Evolutionary conservation across 2,888 invertebrate species (phyloP).

Genomic region (Rhorus exstirpatorius): DNA sequence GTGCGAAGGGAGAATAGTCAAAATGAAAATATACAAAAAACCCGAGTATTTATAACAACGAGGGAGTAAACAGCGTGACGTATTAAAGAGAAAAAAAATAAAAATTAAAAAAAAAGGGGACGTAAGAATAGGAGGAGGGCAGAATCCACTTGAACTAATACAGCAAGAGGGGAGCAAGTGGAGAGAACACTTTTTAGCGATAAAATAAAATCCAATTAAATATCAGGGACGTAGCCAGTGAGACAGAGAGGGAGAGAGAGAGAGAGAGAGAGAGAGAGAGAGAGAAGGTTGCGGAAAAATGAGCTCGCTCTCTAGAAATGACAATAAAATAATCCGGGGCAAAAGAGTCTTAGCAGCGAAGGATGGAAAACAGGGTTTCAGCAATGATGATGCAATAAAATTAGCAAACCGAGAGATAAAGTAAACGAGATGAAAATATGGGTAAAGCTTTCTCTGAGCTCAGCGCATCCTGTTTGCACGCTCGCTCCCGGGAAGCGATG

Average conservation of each 20-base stretch:
- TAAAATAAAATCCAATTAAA: slow-evolving; percentile 45
- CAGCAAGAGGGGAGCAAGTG: slow-evolving; percentile 13
- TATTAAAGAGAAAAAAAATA: slow-evolving; percentile 31
- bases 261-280: slow-evolving; percentile 3
- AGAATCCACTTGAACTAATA: slow-evolving; percentile 49
- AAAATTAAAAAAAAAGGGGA: slow-evolving; percentile 5
- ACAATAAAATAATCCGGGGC: slow-evolving; percentile 55
- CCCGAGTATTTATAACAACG: neutral
- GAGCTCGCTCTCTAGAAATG: slow-evolving; percentile 45
- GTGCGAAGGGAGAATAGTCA: slow-evolving; percentile 26
- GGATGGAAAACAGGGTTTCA: slow-evolving; percentile 24
- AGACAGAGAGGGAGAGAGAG: slow-evolving; percentile 5
- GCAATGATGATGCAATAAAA: slow-evolving; percentile 50
- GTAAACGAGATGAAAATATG: slow-evolving; percentile 36
- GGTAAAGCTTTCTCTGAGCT: slow-evolving; percentile 8
- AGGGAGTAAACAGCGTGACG: neutral
- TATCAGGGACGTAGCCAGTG: slow-evolving; percentile 21
- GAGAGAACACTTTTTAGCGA: slow-evolving; percentile 39
- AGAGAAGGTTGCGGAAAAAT: neutral
- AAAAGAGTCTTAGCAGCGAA: slow-evolving; percentile 8
- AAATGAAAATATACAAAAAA: slow-evolving; percentile 18
- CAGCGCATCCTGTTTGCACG: neutral
- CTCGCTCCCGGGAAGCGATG: neutral
- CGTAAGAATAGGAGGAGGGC: slow-evolving; percentile 28
- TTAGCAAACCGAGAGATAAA: slow-evolving; percentile 48